Evolutionary conservation across 1,140 invertebrate species (phyloP), one percentile per base, ranked within the genome.

Genomic region (Caenorhabditis briggsae): DNA sequence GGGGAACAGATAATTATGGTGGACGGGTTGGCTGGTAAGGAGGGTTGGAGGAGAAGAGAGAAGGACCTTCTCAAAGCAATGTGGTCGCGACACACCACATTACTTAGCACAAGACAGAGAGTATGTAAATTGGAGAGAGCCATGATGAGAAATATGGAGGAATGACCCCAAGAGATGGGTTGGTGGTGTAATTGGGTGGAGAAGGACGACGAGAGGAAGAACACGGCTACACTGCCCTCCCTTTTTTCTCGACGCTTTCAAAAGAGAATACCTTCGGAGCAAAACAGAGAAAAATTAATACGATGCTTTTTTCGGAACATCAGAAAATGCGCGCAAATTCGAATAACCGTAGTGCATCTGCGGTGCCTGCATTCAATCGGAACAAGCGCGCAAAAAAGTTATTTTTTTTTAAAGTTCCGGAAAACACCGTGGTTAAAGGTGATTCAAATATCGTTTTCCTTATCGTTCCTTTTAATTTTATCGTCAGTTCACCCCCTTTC

Each of bases 1-100:
- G 70, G 9, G 70, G 70, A 78, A 78, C 70, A 78, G 70, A 78
- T 78, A 78, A 78, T 78, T 78, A 78, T 78, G 70, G 70, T 78
- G 70, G 70, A 78, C 33, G 64, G 41, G 64, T 70, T 70, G 64
- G 64, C 11, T 18, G 64, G 11, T 46, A 46, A 11, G 61, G 33
- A 25, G 23, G 64, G n/a, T 16, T n/a, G 64, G 23, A 41, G n/a
- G 61, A 41, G 61, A 41, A 41, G 61, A 16, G 58, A 41, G 23
- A 25, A 20, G 70, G 70, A 46, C 70, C 70, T 78, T 50, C 43
- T 78, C 46, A 50, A 16, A 20, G 70, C 70, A 78, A 78, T 78
- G 70, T 78, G 70, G 70, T 78, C 46, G 50, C 33, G 70, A 78
- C 70, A 78, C 70, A 78, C 70, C 70, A 78, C 70, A 78, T 78